phyloP scores from a whole-genome alignment of 1,140 invertebrate genomes.

The Penaeus vannamei region DNA sequence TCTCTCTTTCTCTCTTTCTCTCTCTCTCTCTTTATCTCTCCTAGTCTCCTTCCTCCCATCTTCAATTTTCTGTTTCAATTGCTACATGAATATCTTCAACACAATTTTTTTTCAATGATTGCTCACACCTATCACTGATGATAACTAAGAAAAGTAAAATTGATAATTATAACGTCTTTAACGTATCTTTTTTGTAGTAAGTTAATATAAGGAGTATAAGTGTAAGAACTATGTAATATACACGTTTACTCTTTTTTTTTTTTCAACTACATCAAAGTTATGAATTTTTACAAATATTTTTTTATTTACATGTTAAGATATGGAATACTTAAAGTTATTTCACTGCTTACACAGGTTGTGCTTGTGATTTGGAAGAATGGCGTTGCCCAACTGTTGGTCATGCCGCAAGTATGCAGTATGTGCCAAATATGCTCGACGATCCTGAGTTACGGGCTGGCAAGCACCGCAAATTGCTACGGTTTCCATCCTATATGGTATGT shows the following conservation, averaged over 20 bases:
- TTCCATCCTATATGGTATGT: constrained; percentile 91
- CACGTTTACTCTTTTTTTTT: neutral
- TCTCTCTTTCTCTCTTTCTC: no score
- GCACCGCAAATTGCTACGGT: constrained; percentile 93
- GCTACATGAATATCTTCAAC: no score
- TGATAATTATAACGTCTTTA: no score
- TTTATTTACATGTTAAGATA: neutral
- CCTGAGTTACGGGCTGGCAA: constrained; percentile 96
- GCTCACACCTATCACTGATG: no score
- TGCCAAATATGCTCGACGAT: constrained; percentile 92
- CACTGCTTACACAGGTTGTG: constrained; percentile 70
- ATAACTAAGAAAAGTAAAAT: no score
- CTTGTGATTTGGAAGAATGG: constrained; percentile 72
- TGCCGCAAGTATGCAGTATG: constrained; percentile 75
- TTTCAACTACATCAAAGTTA: neutral
- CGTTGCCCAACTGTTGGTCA: constrained; percentile 17
- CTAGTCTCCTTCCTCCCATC: no score
- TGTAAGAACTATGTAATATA: no score
- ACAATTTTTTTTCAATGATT: no score
- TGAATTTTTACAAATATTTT: neutral
- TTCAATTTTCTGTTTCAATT: no score
- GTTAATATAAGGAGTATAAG: no score
- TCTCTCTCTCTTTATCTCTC: no score
- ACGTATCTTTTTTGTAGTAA: no score
- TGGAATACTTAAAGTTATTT: neutral